Evolutionary conservation across 2,113 vertebrate species (phyloP), one percentile per base, ranked within the genome.

Genomic region (Tylochromis polylepis): DNA sequence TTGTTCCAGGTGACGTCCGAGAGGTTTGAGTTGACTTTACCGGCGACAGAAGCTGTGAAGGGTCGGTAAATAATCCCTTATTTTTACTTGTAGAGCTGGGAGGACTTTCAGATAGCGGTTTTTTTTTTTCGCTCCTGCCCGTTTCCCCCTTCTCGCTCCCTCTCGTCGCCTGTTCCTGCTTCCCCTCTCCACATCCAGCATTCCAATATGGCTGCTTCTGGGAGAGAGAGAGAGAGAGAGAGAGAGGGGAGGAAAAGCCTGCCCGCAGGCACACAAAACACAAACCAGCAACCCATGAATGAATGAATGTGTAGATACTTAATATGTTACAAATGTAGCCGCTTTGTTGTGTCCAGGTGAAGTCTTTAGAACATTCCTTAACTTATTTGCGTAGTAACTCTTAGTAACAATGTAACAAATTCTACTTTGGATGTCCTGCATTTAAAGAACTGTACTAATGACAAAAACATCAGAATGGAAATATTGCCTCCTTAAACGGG

Each of bases 181-280:
- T 93, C 93, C 88, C 58, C 51, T 88, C 85, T 93, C 87, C 93
- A 93, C 93, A 94, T 95, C 91, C 94, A 95, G 90, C 92, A 95
- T 95, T 95, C 95, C 94, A 95, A 95, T 88, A 95, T 95, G 95
- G 92, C 93, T 85, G 95, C 94, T 81, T 79, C 77, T 38, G 70
- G 79, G 90, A 91, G 41, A 8, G 55, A 43, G 78, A 51, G 53
- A 16, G 85, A 24, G 80, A 56, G 58, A 46, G 14, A 1, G 80
- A 55, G 67, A 31, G 6, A 1, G 38, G 51, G 38, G 29, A 87
- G 83, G 59, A 88, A 83, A 87, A 86, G 83, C 78, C 16, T 85
- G 14, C 77, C 87, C 62, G 9, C 53, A 55, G 85, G 90, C 80
- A 27, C 55, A 51, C 34, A 46, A 36, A 41, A 27, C 59, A 51